Percentiles rank a stretch among this genome's conserved stretches.
Evolutionary conservation across 1,140 invertebrate species (phyloP).

Genomic region (Drosophila persimilis): DNA sequence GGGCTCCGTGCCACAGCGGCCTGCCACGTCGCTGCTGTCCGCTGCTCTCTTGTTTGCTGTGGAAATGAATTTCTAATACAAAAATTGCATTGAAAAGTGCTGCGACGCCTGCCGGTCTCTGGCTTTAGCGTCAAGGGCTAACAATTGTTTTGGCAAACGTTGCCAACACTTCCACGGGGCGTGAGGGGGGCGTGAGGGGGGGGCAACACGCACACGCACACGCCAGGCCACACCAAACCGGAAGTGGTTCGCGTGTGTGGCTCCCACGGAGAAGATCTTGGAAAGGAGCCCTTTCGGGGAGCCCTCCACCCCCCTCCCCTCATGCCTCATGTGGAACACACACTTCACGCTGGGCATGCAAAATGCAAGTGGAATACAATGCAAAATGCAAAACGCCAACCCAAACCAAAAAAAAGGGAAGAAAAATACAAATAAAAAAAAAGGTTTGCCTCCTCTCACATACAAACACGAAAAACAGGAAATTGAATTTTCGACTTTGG

Average conservation of each 20-base stretch:
- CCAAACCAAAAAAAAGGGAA: slow-evolving; percentile 37
- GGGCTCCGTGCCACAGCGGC: not conserved
- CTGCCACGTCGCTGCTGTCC: not conserved
- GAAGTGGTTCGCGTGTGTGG: slow-evolving; percentile 68
- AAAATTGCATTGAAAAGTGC: slow-evolving; percentile 74
- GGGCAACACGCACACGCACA: slow-evolving; percentile 27
- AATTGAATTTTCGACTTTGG: slow-evolving; percentile 82
- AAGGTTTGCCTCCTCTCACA: slow-evolving; percentile 38
- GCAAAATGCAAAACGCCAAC: slow-evolving; percentile 73
- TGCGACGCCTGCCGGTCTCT: slow-evolving; percentile 39
- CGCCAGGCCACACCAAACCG: slow-evolving; percentile 28
- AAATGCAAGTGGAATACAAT: slow-evolving; percentile 80
- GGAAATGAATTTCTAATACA: slow-evolving; percentile 80
- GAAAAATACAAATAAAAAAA: slow-evolving; percentile 3
- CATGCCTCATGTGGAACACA: too few species aligned
- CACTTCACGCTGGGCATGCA: slow-evolving; percentile 57
- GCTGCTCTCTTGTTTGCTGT: slow-evolving; percentile 38
- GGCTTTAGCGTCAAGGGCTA: slow-evolving; percentile 50
- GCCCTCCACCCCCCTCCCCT: not conserved
- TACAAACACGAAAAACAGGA: slow-evolving; percentile 79
- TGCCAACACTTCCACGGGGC: slow-evolving; percentile 53
- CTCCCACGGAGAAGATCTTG: slow-evolving; percentile 39
- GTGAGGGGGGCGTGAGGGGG: not conserved
- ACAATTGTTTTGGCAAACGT: slow-evolving; percentile 72
- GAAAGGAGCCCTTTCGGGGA: slow-evolving; percentile 2